These are phyloP conservation scores for Lepilemur septentrionalis DNA, from an alignment of 2,797 vertebrate genomes.

Conservation along the genomic window DNA sequence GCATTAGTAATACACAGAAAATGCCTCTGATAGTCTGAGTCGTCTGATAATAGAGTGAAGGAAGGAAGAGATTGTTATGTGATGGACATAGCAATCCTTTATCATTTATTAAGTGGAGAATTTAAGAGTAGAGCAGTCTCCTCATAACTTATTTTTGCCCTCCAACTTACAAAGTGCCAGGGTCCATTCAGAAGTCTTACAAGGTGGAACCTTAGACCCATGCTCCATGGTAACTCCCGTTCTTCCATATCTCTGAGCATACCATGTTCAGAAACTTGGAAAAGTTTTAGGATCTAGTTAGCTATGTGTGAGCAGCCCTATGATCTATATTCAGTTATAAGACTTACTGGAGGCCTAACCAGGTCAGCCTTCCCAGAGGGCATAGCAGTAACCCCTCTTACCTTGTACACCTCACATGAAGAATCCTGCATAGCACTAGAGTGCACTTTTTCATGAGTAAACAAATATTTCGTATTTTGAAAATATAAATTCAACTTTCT, in stretches of 20 bases:
- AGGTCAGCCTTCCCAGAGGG: not conserved
- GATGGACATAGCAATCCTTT: not conserved
- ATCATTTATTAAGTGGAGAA: not conserved
- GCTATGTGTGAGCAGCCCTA: not conserved
- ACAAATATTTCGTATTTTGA: not conserved
- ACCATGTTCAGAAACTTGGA: not conserved
- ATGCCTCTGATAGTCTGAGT: not conserved
- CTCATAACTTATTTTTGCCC: not conserved
- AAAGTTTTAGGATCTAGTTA: not conserved
- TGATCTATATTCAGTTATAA: not conserved
- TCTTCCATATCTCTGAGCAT: not conserved
- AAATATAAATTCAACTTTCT: slow-evolving; percentile 6
- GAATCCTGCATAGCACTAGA: not conserved
- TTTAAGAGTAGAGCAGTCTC: not conserved
- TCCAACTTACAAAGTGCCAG: not conserved
- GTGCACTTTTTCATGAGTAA: not conserved
- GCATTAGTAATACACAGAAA: not conserved
- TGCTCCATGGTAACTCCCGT: not conserved
- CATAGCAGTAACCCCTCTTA: not conserved
- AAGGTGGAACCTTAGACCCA: not conserved
- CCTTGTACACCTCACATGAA: not conserved
- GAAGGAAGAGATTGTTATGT: not conserved
- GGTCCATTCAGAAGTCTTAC: not conserved
- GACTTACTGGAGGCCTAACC: not conserved
- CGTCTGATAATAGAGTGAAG: not conserved